Evolutionary conservation across 2,888 invertebrate species (phyloP).

Genomic region (Callosobruchus maculatus): DNA sequence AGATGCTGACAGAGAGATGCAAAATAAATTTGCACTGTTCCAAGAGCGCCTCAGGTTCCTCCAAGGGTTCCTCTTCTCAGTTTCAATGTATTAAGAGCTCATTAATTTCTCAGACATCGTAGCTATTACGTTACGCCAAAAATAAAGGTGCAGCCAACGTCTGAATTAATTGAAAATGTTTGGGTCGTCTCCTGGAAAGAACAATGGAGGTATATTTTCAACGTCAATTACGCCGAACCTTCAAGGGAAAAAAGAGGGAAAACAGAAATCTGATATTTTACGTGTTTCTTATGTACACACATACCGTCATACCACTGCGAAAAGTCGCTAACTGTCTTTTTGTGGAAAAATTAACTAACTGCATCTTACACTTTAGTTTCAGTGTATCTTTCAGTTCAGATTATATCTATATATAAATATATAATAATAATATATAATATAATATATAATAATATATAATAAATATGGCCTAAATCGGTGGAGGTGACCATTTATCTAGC

Average conservation of each 20-base stretch:
- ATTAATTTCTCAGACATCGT: not conserved
- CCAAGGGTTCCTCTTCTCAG: not conserved
- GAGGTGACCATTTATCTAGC: no score
- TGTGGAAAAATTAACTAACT: no score
- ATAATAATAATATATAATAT: no score
- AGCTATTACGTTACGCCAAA: not conserved
- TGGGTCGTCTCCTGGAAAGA: not conserved
- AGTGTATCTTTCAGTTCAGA: no score
- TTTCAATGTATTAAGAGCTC: not conserved
- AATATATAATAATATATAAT: no score
- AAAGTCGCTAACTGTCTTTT: no score
- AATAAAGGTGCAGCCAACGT: not conserved
- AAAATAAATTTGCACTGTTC: not conserved
- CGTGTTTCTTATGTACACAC: no score
- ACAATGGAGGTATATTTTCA: not conserved
- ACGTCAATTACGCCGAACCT: not conserved
- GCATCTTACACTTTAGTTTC: no score
- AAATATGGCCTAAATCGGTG: no score
- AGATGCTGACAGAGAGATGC: not conserved
- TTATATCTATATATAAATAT: no score
- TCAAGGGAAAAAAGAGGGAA: not conserved
- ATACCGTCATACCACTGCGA: no score
- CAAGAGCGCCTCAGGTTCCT: not conserved
- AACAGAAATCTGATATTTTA: no score
- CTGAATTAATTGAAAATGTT: not conserved